phyloP scores from a whole-genome alignment of 92 coral and sea anemone species.

The Bergia puertoricense region DNA sequence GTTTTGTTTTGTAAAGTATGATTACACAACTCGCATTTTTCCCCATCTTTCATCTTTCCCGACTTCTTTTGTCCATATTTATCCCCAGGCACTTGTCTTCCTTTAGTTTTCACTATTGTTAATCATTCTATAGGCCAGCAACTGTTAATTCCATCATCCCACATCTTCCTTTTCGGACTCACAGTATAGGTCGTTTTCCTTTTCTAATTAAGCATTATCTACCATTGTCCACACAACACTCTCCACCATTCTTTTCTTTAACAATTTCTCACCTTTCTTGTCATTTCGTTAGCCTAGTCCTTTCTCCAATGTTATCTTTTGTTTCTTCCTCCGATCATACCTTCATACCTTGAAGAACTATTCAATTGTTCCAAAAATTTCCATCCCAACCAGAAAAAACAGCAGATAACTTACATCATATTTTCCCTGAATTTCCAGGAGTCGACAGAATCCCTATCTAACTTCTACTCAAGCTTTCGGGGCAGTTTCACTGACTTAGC shows the following conservation, averaged over 20 bases:
- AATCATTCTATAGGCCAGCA: neutral
- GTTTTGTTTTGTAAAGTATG: neutral
- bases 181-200: neutral
- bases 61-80: no score
- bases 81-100: neutral
- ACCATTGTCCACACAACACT: neutral
- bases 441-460: constrained; percentile 74
- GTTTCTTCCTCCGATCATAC: neutral
- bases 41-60: neutral
- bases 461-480: constrained; percentile 52
- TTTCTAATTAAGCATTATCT: neutral
- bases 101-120: neutral
- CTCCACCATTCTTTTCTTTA: neutral
- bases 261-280: neutral
- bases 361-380: neutral
- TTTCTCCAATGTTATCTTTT: neutral
- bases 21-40: neutral
- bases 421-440: constrained; percentile 55
- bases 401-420: neutral
- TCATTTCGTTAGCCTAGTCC: no score
- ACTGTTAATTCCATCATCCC: neutral
- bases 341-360: neutral
- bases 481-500: constrained; percentile 54
- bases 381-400: neutral
- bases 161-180: neutral